These are phyloP conservation scores for Cercopithecus diana DNA, from an alignment of 2,797 vertebrate genomes.

Conservation along the genomic window DNA sequence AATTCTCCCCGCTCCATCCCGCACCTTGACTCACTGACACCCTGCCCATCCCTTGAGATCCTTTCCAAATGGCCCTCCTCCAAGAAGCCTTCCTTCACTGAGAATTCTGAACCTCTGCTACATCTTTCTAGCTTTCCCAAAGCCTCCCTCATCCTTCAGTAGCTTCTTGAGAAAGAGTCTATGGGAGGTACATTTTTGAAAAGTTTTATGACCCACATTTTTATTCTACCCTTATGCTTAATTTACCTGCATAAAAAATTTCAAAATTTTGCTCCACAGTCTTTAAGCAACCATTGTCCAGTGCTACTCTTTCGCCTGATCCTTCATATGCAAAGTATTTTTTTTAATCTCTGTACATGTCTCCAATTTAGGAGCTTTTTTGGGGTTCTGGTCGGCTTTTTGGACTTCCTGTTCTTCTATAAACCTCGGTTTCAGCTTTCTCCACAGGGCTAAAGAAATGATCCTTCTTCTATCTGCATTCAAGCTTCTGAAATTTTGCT, in stretches of 20 bases:
- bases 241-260: background rate
- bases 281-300: background rate
- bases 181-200: background rate
- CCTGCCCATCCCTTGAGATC: background rate
- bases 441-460: background rate
- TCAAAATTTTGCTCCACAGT: background rate
- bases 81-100: background rate
- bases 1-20: background rate
- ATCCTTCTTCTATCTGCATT: background rate
- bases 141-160: background rate
- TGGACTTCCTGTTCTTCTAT: background rate
- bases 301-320: background rate
- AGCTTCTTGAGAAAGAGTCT: background rate
- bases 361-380: background rate
- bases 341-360: background rate
- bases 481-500: background rate
- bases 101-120: background rate
- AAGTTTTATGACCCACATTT: background rate
- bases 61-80: background rate
- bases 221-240: background rate
- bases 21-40: background rate
- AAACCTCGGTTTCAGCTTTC: background rate
- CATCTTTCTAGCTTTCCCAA: background rate
- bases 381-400: background rate
- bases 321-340: background rate